phyloP scores from a whole-genome alignment of 2,797 vertebrate species.

The Caiman crocodilus region DNA sequence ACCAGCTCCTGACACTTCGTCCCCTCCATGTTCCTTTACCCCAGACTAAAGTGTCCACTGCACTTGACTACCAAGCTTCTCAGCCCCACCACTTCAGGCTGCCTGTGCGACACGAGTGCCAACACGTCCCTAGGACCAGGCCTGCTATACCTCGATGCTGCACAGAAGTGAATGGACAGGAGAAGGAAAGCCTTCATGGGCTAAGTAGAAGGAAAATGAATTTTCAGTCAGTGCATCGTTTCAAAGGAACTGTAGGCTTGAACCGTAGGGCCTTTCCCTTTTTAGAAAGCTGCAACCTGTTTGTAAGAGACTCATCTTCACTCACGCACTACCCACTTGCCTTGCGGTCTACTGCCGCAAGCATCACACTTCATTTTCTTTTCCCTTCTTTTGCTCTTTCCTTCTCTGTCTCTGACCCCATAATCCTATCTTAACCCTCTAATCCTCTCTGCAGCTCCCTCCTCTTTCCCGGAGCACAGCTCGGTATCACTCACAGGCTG shows the following conservation, averaged over 20 bases:
- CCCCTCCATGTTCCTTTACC: rapidly evolving
- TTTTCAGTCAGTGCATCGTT: constrained; percentile 70
- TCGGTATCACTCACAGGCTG: constrained; percentile 71
- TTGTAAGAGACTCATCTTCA: constrained; percentile 68
- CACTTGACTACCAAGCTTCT: background rate
- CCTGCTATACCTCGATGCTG: rapidly evolving
- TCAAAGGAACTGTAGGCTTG: constrained; percentile 36
- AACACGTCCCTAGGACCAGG: background rate
- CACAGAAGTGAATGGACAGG: background rate
- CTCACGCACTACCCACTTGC: constrained; percentile 15
- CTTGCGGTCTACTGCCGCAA: constrained; percentile 58
- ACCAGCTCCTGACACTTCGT: background rate
- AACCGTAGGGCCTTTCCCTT: constrained; percentile 48
- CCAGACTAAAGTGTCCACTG: background rate
- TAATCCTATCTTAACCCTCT: constrained; percentile 76
- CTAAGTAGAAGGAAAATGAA: constrained; percentile 44
- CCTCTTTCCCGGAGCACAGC: constrained; percentile 53
- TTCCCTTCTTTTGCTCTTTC: constrained; percentile 45
- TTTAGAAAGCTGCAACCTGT: constrained; percentile 56
- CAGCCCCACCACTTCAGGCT: background rate
- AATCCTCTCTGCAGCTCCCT: constrained; percentile 71
- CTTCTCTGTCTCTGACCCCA: constrained; percentile 55
- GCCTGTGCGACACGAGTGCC: background rate
- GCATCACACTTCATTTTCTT: constrained; percentile 59
- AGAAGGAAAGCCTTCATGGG: background rate